These are phyloP conservation scores for Drosophila dives DNA, from an alignment of 2,888 invertebrate genomes.

Conservation along the genomic window DNA sequence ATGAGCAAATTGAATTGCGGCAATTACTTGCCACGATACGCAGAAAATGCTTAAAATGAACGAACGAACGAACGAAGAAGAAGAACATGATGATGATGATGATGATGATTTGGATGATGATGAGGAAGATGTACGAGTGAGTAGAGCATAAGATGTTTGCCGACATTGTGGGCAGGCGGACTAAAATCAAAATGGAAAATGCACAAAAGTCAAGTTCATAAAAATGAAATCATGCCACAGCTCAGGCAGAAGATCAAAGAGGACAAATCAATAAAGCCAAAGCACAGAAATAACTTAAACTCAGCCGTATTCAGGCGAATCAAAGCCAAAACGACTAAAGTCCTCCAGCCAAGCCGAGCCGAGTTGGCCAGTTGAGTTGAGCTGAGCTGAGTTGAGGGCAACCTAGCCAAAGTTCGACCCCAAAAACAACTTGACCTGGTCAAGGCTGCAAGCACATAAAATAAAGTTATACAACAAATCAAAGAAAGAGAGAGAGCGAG, in stretches of 20 bases:
- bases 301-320: constrained; percentile 45
- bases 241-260: constrained; percentile 80
- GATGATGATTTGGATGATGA: constrained; percentile 8
- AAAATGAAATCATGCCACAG: constrained; percentile 81
- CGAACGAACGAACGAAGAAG: background rate
- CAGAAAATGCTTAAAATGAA: constrained; percentile 59
- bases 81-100: constrained; percentile 8
- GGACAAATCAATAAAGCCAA: constrained; percentile 80
- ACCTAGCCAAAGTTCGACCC: constrained; percentile 66
- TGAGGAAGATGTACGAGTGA: constrained; percentile 7
- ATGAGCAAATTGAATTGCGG: constrained; percentile 79
- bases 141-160: constrained; percentile 15
- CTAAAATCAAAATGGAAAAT: constrained; percentile 58
- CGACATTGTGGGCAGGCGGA: constrained; percentile 11
- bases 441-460: constrained; percentile 81
- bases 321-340: background rate
- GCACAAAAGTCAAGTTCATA: constrained; percentile 76
- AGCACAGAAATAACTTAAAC: constrained; percentile 26
- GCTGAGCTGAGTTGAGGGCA: constrained; percentile 18
- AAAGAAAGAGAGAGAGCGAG: background rate
- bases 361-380: constrained; percentile 3
- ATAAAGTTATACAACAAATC: constrained; percentile 77
- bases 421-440: constrained; percentile 80
- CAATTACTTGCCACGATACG: constrained; percentile 80
- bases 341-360: constrained; percentile 11